Evolutionary conservation across 2,888 invertebrate species (phyloP).

Genomic region (Germaria angustata): DNA sequence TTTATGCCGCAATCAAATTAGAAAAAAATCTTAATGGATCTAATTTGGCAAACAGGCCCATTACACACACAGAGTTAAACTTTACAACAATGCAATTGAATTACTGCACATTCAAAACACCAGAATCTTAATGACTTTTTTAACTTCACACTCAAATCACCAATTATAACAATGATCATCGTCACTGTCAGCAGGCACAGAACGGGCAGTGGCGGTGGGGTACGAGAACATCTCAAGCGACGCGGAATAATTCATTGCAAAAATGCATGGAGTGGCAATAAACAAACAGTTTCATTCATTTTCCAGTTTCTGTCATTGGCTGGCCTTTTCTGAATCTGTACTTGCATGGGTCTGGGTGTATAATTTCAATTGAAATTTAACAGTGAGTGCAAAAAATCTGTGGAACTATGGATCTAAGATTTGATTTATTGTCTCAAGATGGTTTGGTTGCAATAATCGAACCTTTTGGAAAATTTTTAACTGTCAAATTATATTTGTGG

Average conservation of each 20-base stretch:
- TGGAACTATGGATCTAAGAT: neutral
- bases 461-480: no score
- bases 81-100: constrained; percentile 13
- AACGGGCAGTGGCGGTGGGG: neutral
- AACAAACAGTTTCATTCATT: constrained; percentile 66
- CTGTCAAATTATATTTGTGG: no score
- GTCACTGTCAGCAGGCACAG: constrained; percentile 11
- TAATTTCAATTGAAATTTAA: constrained; percentile 1
- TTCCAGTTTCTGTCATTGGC: constrained; percentile 45
- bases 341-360: neutral
- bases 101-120: constrained; percentile 36
- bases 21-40: constrained; percentile 62
- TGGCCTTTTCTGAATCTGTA: constrained; percentile 6
- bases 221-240: constrained; percentile 24
- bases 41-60: constrained; percentile 60
- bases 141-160: constrained; percentile 56
- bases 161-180: constrained; percentile 48
- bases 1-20: constrained; percentile 57
- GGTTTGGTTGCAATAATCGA: no score
- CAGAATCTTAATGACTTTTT: constrained; percentile 61
- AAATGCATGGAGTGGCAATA: constrained; percentile 16
- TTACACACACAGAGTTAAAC: neutral
- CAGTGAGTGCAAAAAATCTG: constrained; percentile 6
- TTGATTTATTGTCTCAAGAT: neutral
- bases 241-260: constrained; percentile 40